Percentiles rank a stretch among this genome's conserved stretches.
phyloP scores from a whole-genome alignment of 2,797 vertebrate species.

The Taenioides sp. region DNA sequence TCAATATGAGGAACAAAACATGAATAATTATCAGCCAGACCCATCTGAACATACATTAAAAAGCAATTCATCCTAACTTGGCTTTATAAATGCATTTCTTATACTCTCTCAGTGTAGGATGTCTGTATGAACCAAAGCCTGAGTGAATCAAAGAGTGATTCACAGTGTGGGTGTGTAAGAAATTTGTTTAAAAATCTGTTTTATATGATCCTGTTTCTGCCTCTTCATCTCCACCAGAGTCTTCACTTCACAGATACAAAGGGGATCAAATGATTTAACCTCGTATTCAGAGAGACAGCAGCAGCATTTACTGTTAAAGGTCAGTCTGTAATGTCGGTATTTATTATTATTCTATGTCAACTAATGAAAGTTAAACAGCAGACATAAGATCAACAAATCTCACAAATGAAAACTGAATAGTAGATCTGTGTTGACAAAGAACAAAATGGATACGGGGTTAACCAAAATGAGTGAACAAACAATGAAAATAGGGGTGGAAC shows the following conservation, averaged over 20 bases:
- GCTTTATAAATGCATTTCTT: not conserved
- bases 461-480: no score
- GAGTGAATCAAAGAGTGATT: not conserved
- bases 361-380: no score
- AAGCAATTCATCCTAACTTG: not conserved
- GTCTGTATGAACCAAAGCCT: not conserved
- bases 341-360: no score
- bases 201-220: conserved; percentile 30
- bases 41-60: no score
- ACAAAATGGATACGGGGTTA: no score
- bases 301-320: not conserved
- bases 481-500: no score
- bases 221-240: conserved; percentile 49
- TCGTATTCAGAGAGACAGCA: not conserved
- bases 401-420: no score
- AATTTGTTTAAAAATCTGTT: conserved; percentile 45
- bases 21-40: no score
- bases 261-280: not conserved
- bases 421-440: no score
- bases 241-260: conserved; percentile 33
- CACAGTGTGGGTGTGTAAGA: conserved; percentile 54
- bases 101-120: not conserved
- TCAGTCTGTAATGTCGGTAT: no score
- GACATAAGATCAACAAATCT: no score
- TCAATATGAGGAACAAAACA: no score